Percentiles rank a stretch among this genome's conserved stretches.
These are phyloP conservation scores for Ptychadena robeensis DNA, from an alignment of 2,797 vertebrate species.

Conservation along the genomic window DNA sequence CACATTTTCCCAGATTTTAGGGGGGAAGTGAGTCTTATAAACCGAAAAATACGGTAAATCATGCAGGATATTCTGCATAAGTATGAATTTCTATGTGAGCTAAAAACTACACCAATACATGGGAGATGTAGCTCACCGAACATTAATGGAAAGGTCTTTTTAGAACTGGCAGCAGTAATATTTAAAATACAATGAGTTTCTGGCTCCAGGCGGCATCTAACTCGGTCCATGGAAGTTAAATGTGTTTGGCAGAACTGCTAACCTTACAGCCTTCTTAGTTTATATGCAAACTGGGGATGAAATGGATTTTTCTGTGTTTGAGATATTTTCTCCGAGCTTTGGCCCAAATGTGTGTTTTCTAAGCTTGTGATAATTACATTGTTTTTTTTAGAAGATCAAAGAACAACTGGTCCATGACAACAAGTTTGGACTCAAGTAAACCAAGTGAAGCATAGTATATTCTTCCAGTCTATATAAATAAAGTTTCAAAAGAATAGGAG, in stretches of 20 bases:
- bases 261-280: not conserved
- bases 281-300: not conserved
- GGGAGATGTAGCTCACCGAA: not conserved
- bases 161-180: not conserved
- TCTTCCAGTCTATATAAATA: too few relatives aligned
- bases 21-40: too few relatives aligned
- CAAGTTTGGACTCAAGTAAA: too few relatives aligned
- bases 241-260: not conserved
- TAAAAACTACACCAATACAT: not conserved
- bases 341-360: not conserved
- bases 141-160: not conserved
- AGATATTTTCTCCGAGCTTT: not conserved
- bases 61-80: too few relatives aligned
- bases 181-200: not conserved
- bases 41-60: too few relatives aligned
- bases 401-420: too few relatives aligned
- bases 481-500: too few relatives aligned
- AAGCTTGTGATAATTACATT: not conserved
- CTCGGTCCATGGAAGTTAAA: not conserved
- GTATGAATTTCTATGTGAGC: too few relatives aligned
- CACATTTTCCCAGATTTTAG: too few relatives aligned
- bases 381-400: not conserved
- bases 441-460: too few relatives aligned
- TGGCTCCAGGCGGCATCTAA: not conserved
- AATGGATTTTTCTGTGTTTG: not conserved